Evolutionary conservation across 37 sponge, comb jelly and placozoan genomes (phyloP).

Genomic region (Dysidea cf. avara): DNA sequence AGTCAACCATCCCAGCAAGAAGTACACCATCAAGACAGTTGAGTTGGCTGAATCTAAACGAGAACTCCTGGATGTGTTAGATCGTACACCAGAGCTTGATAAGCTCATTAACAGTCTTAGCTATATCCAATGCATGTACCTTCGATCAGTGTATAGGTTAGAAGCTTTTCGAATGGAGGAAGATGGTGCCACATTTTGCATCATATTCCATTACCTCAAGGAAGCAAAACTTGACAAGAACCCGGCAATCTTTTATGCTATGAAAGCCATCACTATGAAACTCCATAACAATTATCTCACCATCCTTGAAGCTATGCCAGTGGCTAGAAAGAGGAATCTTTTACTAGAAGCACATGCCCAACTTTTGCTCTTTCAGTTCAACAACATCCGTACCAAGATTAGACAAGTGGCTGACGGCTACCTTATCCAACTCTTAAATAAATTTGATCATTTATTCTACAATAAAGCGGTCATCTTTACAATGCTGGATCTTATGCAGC

Average conservation of each 20-base stretch:
- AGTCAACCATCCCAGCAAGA: slow-evolving; percentile 63
- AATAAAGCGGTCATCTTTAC: slow-evolving; percentile 52
- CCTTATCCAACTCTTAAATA: slow-evolving; percentile 59
- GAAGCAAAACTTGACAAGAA: slow-evolving; percentile 81
- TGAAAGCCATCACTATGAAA: slow-evolving; percentile 2
- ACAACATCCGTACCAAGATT: slow-evolving; percentile 59
- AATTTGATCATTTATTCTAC: slow-evolving; percentile 80
- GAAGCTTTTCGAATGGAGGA: slow-evolving; percentile 69
- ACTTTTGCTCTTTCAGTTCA: slow-evolving; percentile 74
- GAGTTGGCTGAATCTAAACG: slow-evolving; percentile 70
- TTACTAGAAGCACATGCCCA: slow-evolving; percentile 59
- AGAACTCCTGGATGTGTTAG: slow-evolving; percentile 51
- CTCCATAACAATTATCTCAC: not conserved
- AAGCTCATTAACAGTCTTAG: slow-evolving; percentile 48
- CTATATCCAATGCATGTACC: slow-evolving; percentile 80
- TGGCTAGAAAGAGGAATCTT: not conserved
- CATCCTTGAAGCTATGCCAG: not conserved
- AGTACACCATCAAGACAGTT: slow-evolving; percentile 53
- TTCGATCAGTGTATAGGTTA: slow-evolving; percentile 70
- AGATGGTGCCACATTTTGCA: slow-evolving; percentile 9
- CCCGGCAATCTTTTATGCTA: not conserved
- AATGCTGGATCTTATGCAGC: slow-evolving; percentile 68
- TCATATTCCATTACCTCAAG: slow-evolving; percentile 75
- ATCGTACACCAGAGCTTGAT: slow-evolving; percentile 55
- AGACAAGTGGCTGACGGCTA: slow-evolving; percentile 64